phyloP scores from a whole-genome alignment of 2,888 invertebrate species.

The Vanessa cardui region DNA sequence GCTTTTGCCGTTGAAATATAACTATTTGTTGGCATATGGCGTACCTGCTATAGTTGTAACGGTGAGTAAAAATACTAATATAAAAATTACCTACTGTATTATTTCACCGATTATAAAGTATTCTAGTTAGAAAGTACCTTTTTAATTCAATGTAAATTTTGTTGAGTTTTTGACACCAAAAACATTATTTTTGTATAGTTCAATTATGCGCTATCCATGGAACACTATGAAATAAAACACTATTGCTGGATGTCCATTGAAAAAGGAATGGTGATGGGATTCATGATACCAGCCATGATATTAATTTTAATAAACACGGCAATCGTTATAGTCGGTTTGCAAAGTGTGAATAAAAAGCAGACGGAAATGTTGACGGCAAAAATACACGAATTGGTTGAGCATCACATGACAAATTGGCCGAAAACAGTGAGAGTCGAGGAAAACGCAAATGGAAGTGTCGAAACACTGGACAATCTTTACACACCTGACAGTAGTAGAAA shows the following conservation, averaged over 20 bases:
- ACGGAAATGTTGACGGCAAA: constrained; percentile 72
- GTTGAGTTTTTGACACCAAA: neutral
- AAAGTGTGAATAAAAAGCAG: constrained; percentile 74
- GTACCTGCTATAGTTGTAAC: constrained; percentile 85
- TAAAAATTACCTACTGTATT: neutral
- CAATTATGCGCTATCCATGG: constrained; percentile 86
- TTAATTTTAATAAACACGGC: constrained; percentile 85
- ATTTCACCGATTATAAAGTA: neutral
- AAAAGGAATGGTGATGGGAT: constrained; percentile 89
- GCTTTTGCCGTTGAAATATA: constrained; percentile 81
- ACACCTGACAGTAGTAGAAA: constrained; percentile 71
- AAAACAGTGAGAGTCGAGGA: constrained; percentile 53
- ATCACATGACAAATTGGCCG: constrained; percentile 71
- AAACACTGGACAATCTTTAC: constrained; percentile 67
- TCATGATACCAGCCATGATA: constrained; percentile 87
- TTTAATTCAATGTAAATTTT: neutral
- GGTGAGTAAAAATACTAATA: constrained; percentile 72
- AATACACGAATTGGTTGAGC: constrained; percentile 73
- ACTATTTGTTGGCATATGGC: constrained; percentile 84
- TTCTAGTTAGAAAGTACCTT: too few relatives aligned
- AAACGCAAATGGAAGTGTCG: constrained; percentile 63
- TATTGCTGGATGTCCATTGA: constrained; percentile 91
- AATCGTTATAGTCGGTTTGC: constrained; percentile 82
- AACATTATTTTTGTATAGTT: constrained; percentile 63
- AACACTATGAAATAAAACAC: constrained; percentile 87